Conservation (phyloP, 2,113 vertebrate species). For the Anarhynchus alexandrinus region DNA sequence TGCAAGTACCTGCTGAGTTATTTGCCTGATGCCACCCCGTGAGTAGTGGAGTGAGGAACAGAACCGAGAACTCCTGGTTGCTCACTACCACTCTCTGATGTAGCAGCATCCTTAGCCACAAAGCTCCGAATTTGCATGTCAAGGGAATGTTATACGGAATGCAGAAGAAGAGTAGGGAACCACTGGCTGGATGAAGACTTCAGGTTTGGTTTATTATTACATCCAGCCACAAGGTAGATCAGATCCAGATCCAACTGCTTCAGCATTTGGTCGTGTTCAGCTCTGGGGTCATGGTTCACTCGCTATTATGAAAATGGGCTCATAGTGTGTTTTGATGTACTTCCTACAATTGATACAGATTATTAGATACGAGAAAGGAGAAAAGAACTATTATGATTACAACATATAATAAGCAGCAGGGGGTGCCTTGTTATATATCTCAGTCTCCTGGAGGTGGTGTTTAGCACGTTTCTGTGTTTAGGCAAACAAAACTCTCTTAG, state of each 20-base stretch:
- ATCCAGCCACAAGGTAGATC: neutral
- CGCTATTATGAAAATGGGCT: neutral
- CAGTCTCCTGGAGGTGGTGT: neutral
- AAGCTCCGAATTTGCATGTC: neutral
- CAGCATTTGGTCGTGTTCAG: neutral
- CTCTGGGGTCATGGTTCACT: neutral
- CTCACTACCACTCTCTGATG: neutral
- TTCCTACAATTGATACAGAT: neutral
- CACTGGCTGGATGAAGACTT: neutral
- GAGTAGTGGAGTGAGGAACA: neutral
- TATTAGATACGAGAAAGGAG: neutral
- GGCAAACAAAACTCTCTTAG: slow-evolving; percentile 57
- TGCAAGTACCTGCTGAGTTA: neutral
- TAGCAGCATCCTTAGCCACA: neutral
- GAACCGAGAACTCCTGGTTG: neutral
- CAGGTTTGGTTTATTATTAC: neutral
- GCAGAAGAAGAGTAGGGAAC: neutral
- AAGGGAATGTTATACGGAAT: neutral
- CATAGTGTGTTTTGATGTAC: neutral
- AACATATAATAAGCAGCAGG: neutral
- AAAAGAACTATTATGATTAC: neutral
- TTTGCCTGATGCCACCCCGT: neutral
- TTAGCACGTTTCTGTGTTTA: neutral
- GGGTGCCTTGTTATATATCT: neutral
- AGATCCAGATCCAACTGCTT: neutral